Conservation (phyloP, 2,113 vertebrate genomes). For the Psettodes erumei region DNA sequence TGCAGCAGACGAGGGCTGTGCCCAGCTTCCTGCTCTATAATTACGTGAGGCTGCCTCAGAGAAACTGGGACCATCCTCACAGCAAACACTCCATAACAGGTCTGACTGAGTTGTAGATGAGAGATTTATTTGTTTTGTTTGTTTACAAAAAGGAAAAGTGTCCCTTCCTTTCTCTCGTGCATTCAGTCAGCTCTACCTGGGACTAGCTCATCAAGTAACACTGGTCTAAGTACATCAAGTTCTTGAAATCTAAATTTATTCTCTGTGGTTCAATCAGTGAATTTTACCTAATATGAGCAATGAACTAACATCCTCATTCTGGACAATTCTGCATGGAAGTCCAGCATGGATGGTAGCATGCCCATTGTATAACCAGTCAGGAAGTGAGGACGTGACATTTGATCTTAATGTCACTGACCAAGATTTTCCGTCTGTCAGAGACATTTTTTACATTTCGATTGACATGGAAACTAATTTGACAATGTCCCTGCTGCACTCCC, state of each 20-base stretch:
- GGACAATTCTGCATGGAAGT: not conserved
- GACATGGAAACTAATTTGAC: not conserved
- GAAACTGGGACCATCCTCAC: conserved; percentile 15
- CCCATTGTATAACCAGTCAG: not conserved
- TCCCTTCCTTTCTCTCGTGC: not conserved
- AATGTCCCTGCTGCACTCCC: no score
- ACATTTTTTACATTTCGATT: not conserved
- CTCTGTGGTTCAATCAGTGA: conserved; percentile 15
- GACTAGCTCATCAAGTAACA: no score
- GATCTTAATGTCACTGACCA: not conserved
- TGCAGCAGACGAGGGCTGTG: not conserved
- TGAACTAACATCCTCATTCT: not conserved
- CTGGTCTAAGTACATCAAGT: not conserved
- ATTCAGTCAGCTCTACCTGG: not conserved
- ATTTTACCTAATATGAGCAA: no score
- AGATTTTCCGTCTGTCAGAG: not conserved
- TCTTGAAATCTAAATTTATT: not conserved
- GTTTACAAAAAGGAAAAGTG: conserved; percentile 14
- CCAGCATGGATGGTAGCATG: not conserved
- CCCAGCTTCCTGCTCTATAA: conserved; percentile 14
- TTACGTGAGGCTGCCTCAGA: conserved; percentile 24
- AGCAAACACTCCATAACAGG: conserved; percentile 31
- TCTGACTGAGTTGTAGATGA: conserved; percentile 18
- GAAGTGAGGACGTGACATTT: not conserved
- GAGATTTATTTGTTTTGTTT: conserved; percentile 25